Evolutionary conservation across 2,797 vertebrate species (phyloP).

Genomic region (Columba guinea): DNA sequence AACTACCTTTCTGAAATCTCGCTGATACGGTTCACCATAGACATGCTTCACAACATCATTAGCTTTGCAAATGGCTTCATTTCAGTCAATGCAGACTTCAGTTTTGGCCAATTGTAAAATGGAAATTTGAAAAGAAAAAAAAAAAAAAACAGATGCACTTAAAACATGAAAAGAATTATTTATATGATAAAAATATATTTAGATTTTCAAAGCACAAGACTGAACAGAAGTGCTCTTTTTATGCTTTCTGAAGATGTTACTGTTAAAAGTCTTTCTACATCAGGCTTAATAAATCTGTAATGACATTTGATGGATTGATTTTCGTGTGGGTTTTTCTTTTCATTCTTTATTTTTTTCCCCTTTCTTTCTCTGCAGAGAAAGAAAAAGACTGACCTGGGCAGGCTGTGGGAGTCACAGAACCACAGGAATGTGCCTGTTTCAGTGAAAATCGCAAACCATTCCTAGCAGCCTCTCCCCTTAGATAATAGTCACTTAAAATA

Average conservation of each 20-base stretch:
- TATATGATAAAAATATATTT: constrained; percentile 88
- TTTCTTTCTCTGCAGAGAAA: neutral
- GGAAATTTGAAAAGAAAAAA: constrained; percentile 72
- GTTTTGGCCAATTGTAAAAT: constrained; percentile 76
- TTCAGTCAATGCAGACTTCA: constrained; percentile 70
- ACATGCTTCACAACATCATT: constrained; percentile 68
- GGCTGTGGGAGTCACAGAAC: neutral
- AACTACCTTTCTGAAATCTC: constrained; percentile 73
- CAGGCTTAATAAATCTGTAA: constrained; percentile 86
- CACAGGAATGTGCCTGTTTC: constrained; percentile 1
- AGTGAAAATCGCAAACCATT: neutral
- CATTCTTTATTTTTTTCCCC: neutral
- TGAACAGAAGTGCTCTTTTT: constrained; percentile 84
- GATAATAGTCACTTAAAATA: neutral
- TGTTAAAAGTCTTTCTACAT: constrained; percentile 85
- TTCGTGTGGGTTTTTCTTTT: constrained; percentile 67
- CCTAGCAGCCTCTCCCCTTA: neutral
- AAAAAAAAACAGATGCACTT: constrained; percentile 80
- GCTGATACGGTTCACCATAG: constrained; percentile 56
- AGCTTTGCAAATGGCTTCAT: constrained; percentile 77
- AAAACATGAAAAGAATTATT: constrained; percentile 86
- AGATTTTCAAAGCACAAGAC: constrained; percentile 86
- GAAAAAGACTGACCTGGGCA: constrained; percentile 1
- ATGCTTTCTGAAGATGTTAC: constrained; percentile 82
- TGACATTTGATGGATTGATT: constrained; percentile 85